phyloP scores from a whole-genome alignment of 2,797 vertebrate genomes.

The Typhlichthys eigenmanni region DNA sequence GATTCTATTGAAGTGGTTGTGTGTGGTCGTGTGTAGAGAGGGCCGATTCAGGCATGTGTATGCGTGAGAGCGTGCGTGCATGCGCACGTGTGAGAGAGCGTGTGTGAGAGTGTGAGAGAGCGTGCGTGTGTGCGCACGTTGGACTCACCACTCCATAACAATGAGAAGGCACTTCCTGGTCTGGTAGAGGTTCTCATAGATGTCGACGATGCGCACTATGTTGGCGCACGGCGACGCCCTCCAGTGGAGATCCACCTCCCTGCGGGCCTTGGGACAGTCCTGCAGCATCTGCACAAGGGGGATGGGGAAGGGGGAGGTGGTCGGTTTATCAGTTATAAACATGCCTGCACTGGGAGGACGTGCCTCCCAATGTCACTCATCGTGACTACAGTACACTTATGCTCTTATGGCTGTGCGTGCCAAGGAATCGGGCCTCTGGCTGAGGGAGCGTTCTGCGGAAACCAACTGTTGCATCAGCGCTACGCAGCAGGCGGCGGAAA shows the following conservation, averaged over 20 bases:
- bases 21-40: background rate
- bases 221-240: conserved; percentile 90
- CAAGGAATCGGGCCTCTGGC: too few relatives aligned
- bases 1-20: background rate
- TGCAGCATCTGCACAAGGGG: conserved; percentile 86
- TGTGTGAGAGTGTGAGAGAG: background rate
- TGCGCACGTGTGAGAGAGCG: background rate
- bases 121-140: too few relatives aligned
- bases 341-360: background rate
- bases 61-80: background rate
- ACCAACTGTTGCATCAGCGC: too few relatives aligned
- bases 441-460: too few relatives aligned
- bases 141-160: conserved; percentile 95
- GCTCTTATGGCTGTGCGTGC: too few relatives aligned
- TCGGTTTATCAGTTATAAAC: conserved; percentile 3
- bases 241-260: conserved; percentile 96
- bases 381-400: too few relatives aligned
- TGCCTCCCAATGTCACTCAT: background rate
- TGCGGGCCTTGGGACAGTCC: conserved; percentile 92
- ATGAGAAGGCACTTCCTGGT: conserved; percentile 92
- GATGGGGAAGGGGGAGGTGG: conserved; percentile 7
- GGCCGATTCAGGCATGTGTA: background rate
- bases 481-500: too few relatives aligned
- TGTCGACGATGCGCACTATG: conserved; percentile 94
- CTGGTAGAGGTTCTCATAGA: conserved; percentile 96